Percentiles rank a stretch among this genome's conserved stretches.
Conservation (phyloP, 2,888 invertebrate genomes). For the Amblyjoppa fuscipennis region DNA sequence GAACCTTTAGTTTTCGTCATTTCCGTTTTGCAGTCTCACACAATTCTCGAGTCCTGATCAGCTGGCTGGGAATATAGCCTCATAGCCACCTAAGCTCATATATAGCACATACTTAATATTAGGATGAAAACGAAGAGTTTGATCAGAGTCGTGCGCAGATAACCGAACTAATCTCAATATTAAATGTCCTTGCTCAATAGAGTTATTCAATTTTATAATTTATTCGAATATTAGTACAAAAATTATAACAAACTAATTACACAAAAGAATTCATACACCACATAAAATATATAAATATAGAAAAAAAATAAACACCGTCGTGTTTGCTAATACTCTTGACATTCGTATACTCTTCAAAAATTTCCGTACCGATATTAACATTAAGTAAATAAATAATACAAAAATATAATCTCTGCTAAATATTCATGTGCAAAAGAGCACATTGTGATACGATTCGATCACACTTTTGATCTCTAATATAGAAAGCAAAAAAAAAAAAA, state of each 20-base stretch:
- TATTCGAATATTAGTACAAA: constrained; percentile 59
- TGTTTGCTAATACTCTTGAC: neutral
- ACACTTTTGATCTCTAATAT: neutral
- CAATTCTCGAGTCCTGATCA: too few species aligned
- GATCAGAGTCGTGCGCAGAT: neutral
- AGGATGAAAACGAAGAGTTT: too few species aligned
- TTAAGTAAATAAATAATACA: constrained; percentile 10
- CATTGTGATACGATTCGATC: constrained; percentile 6
- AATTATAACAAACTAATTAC: constrained; percentile 39
- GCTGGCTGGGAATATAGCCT: too few species aligned
- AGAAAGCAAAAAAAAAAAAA: neutral
- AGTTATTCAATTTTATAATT: constrained; percentile 52
- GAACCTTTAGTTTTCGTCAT: too few species aligned
- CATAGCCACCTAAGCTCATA: too few species aligned
- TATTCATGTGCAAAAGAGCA: neutral
- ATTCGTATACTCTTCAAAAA: neutral
- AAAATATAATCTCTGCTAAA: constrained; percentile 12
- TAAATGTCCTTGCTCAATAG: neutral
- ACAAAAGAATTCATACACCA: constrained; percentile 33
- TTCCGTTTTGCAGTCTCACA: too few species aligned
- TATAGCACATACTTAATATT: too few species aligned
- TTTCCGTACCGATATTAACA: neutral
- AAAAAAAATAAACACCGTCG: neutral
- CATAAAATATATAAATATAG: neutral
- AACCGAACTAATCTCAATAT: neutral